Base-by-base conservation (phyloP, 2,797 vertebrate species). In the Acridotheres tristis region DNA sequence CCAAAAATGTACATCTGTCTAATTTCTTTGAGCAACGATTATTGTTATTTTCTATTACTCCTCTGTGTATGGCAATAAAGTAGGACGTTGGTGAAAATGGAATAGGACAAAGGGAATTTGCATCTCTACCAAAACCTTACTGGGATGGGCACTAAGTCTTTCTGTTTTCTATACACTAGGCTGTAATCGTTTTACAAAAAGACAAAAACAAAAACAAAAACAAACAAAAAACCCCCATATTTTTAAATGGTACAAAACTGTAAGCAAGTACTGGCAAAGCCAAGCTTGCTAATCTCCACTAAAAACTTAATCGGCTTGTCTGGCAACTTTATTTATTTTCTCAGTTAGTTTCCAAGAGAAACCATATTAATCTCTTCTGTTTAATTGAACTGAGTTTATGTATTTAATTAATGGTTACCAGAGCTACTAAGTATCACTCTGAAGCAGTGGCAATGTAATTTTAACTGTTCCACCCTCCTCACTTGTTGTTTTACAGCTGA, bases 311-410 rank as follows among this genome's bases (percentile, higher is more conserved):
- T 96, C 74, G 5, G 92, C 53, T 62, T 93, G 85, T 96, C 74
- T 88, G 88, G 89, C 47, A 85, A 54, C 53, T 83, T 65, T 80
- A 53, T 94, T 96, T 96, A 88, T 96, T 93, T 93, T 88, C 45
- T 78, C 68, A 85, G 59, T 40, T 94, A 1, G 10, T 94, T 95
- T 96, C 95, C 58, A 93, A 62, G 69, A 88, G 81, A 69, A 79
- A 79, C 50, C 23, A 20, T 76, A n/a, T 65, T 96, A 97, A 97
- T 97, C 87, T 95, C n/a, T 91, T 92, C 43, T 80, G 21, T 88
- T 97, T 82, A 89, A 89, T 67, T 93, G 58, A 89, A 47, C 43
- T 58, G 71, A 67, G 65, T 47, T 79, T 76, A 34, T 85, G 18
- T 58, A 86, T 86, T 94, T 91, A 92, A 91, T 94, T 81, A 91